phyloP scores from a whole-genome alignment of 2,797 vertebrate genomes.

The Mareca strepera region DNA sequence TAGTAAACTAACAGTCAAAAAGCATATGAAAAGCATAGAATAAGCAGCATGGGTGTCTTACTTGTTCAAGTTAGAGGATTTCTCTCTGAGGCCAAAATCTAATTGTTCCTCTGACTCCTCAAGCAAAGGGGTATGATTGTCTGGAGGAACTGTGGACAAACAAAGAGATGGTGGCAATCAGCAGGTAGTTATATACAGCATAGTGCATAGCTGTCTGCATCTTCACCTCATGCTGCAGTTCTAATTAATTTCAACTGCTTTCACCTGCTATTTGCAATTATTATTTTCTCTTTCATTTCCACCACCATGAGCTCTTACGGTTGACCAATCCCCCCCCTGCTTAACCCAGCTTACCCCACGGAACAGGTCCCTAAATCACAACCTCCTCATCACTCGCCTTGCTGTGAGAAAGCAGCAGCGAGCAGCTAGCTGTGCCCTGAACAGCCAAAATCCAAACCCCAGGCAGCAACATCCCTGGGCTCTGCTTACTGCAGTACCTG shows the following conservation, averaged over 20 bases:
- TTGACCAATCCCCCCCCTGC: background rate
- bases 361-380: background rate
- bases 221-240: background rate
- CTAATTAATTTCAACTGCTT: constrained; percentile 34
- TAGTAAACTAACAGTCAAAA: constrained; percentile 12
- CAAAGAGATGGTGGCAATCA: constrained; percentile 12
- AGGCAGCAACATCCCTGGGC: rapidly evolving
- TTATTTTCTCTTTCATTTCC: constrained; percentile 1
- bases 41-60: background rate
- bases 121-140: background rate
- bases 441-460: background rate
- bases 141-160: background rate
- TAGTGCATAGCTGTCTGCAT: background rate
- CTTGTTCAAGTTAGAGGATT: constrained; percentile 1
- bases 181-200: background rate
- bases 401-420: background rate
- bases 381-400: rapidly evolving
- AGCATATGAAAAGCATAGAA: background rate
- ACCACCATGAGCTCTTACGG: background rate
- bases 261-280: constrained; percentile 1
- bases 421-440: background rate
- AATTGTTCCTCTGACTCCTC: background rate
- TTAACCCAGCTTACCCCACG: background rate
- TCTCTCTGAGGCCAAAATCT: background rate
- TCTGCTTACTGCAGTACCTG: rapidly evolving